Conservation (phyloP, 2,888 invertebrate species). For the Papilio demoleus region DNA sequence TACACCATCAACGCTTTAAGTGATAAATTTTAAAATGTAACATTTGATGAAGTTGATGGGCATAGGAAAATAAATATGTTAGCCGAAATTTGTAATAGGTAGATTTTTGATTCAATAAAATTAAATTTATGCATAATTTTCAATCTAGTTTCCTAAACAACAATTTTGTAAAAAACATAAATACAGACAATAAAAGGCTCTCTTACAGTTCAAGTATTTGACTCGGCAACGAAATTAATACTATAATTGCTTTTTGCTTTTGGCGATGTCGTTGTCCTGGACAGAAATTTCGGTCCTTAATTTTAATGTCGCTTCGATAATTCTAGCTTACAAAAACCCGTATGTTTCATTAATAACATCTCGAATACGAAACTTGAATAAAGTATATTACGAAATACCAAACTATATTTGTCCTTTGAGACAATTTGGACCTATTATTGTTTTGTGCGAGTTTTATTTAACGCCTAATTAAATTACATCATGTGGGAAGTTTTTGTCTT, state of each 20-base stretch:
- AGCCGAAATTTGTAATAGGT: too few relatives aligned
- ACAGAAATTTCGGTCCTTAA: constrained; percentile 25
- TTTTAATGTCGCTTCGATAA: constrained; percentile 28
- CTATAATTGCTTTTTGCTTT: constrained; percentile 30
- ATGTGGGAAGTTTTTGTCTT: too few relatives aligned
- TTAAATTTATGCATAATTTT: too few relatives aligned
- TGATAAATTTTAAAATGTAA: too few relatives aligned
- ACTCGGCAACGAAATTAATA: constrained; percentile 21
- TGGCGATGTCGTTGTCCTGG: constrained; percentile 28
- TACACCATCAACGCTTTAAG: too few relatives aligned
- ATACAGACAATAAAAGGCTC: constrained; percentile 9
- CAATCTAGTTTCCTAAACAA: background rate
- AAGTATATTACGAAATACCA: background rate
- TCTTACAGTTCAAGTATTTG: constrained; percentile 21
- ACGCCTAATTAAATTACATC: too few relatives aligned
- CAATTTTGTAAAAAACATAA: constrained; percentile 3
- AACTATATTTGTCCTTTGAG: background rate
- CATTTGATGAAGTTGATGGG: too few relatives aligned
- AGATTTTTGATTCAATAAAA: too few relatives aligned
- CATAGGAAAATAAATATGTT: too few relatives aligned
- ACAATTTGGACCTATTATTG: too few relatives aligned
- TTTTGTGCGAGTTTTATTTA: too few relatives aligned
- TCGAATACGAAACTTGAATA: background rate
- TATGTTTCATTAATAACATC: constrained; percentile 6
- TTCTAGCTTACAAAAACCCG: constrained; percentile 14